Conservation (phyloP, 2,888 invertebrate species). For the Maniola hyperantus region DNA sequence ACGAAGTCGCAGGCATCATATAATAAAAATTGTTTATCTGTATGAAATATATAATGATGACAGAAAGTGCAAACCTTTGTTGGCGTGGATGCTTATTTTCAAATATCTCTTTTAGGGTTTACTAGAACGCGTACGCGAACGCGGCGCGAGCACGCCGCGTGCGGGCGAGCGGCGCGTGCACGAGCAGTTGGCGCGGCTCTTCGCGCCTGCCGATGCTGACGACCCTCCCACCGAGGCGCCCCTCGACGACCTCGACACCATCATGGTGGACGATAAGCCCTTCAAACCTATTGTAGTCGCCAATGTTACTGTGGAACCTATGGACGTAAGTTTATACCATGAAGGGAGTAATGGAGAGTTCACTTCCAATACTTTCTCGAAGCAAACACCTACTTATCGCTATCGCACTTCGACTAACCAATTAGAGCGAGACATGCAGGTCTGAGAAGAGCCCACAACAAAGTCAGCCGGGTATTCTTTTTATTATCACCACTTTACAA, state of each 20-base stretch:
- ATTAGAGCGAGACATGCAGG: no score
- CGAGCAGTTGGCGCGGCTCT: slow-evolving; percentile 84
- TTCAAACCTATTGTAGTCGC: slow-evolving; percentile 42
- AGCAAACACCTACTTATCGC: no score
- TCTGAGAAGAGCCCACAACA: no score
- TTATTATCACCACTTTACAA: no score
- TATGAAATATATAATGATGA: no score
- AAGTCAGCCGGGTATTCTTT: no score
- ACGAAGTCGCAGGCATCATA: no score
- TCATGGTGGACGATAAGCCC: slow-evolving; percentile 34
- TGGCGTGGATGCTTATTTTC: neutral
- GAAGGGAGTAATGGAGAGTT: no score
- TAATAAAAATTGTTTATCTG: no score
- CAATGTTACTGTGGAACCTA: slow-evolving; percentile 59
- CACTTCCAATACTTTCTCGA: no score
- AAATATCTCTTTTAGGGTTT: slow-evolving; percentile 78
- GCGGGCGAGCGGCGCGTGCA: slow-evolving; percentile 87
- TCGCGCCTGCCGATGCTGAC: slow-evolving; percentile 52
- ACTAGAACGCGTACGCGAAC: slow-evolving; percentile 88
- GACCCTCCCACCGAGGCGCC: slow-evolving; percentile 38
- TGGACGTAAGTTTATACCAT: slow-evolving; percentile 58
- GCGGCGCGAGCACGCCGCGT: slow-evolving; percentile 83
- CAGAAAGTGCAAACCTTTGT: no score
- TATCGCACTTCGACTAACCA: no score
- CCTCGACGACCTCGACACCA: slow-evolving; percentile 31